phyloP scores from a whole-genome alignment of 2,797 vertebrate genomes.

The Kryptopterus vitreolus region DNA sequence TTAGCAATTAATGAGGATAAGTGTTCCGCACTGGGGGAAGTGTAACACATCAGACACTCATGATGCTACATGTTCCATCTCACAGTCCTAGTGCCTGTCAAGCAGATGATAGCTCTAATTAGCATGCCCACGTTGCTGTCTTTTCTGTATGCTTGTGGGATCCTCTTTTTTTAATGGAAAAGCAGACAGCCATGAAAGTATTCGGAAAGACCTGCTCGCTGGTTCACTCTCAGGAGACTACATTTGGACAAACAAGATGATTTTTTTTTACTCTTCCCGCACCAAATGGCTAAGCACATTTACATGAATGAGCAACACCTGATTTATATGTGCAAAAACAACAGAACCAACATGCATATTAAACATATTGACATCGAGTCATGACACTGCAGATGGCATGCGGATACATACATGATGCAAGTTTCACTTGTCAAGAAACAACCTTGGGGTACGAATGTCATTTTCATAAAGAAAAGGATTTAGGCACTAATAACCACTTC shows the following conservation, averaged over 20 bases:
- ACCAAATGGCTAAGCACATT: slow-evolving; percentile 46
- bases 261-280: slow-evolving; percentile 38
- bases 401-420: not conserved
- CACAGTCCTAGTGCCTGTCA: slow-evolving; percentile 52
- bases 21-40: slow-evolving; percentile 21
- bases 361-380: slow-evolving; percentile 22
- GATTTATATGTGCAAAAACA: slow-evolving; percentile 25
- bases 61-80: slow-evolving; percentile 50
- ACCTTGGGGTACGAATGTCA: slow-evolving; percentile 13
- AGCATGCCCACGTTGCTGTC: slow-evolving; percentile 60
- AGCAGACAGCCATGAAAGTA: slow-evolving; percentile 67
- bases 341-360: slow-evolving; percentile 26
- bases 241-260: slow-evolving; percentile 53
- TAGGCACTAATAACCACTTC: slow-evolving; percentile 34
- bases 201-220: slow-evolving; percentile 45
- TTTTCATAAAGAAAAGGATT: slow-evolving; percentile 33
- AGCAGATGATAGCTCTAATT: slow-evolving; percentile 68
- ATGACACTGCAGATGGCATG: not conserved
- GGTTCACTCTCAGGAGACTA: slow-evolving; percentile 47
- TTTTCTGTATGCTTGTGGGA: slow-evolving; percentile 59
- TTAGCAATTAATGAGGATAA: slow-evolving; percentile 8
- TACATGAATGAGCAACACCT: slow-evolving; percentile 39
- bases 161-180: slow-evolving; percentile 53
- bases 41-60: slow-evolving; percentile 44
- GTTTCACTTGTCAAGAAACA: slow-evolving; percentile 15